Evolutionary conservation across 2,113 vertebrate species (phyloP), one percentile per base, ranked within the genome.

Genomic region (Phalacrocorax carbo): DNA sequence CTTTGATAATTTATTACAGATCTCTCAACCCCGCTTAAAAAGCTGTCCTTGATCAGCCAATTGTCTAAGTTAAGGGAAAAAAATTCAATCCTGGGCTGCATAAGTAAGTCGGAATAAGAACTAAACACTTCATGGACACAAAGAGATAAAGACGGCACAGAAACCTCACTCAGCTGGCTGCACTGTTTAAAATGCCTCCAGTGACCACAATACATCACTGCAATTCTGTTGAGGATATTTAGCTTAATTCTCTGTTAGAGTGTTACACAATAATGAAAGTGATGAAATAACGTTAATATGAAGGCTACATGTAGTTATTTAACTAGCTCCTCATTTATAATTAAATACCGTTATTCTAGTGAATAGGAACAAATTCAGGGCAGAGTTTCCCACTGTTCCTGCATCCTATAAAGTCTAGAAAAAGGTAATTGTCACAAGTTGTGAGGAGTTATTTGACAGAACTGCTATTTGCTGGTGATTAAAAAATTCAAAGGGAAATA

Each of bases 41-140:
- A 88, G 76, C 68, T 96, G 81, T 85, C 83, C 96, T 96, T 95
- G 93, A 82, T 91, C 86, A 95, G 58, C 55, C 90, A 96, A 82
- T 94, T 93, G 84, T 68, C 71, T 84, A 95, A 90, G 64, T 57
- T 86, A 80, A 82, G 49, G 34, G 36, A 2, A 49, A 73, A 81
- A 92, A 66, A 48, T 62, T 68, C 57, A 92, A 65, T 69, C 54
- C 15, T 52, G 58, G 58, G 42, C 78, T 92, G 57, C 80, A 44
- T 77, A 94, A 94, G 82, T 92, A 95, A 95, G 44, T n/a, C 82
- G 60, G 82, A 79, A 54, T 77, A 90, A 90, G 77, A 94, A 49
- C 48, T 62, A 91, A 95, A 82, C 76, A 83, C 60, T 86, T 93
- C 40, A 85, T 19, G 87, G 89, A 87, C 80, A 86, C 44, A 82